Conservation (phyloP, 2,113 vertebrate genomes). For the Zapus hudsonius region DNA sequence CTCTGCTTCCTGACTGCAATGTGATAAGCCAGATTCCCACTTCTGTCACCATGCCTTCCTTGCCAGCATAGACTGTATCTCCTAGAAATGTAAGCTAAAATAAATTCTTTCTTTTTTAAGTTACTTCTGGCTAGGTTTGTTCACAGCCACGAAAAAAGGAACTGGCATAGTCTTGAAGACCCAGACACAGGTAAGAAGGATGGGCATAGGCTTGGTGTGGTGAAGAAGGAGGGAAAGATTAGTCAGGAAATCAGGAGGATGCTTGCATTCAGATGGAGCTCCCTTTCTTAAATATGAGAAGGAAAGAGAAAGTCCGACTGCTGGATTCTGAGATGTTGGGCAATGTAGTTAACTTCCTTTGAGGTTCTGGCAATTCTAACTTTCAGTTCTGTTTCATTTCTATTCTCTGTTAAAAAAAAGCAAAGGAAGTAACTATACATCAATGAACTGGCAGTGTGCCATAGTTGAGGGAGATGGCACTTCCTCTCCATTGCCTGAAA, state of each 20-base stretch:
- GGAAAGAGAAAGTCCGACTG: neutral
- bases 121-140: no score
- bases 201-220: neutral
- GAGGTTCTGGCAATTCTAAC: neutral
- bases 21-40: no score
- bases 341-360: neutral
- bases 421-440: conserved; percentile 10
- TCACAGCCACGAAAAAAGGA: no score
- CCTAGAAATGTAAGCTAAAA: no score
- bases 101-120: no score
- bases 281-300: neutral
- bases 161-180: neutral
- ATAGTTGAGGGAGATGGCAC: conserved; percentile 31
- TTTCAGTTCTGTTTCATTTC: conserved; percentile 50
- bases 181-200: neutral
- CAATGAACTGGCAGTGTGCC: conserved; percentile 38
- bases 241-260: neutral
- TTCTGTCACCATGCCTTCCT: no score
- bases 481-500: conserved; percentile 70
- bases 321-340: neutral
- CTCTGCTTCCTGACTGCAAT: no score
- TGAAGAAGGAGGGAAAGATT: neutral
- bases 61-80: no score
- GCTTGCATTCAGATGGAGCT: neutral
- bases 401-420: neutral